Evolutionary conservation across 2,797 vertebrate species (phyloP), one percentile per base, ranked within the genome.

Genomic region (Eptatretus atami): DNA sequence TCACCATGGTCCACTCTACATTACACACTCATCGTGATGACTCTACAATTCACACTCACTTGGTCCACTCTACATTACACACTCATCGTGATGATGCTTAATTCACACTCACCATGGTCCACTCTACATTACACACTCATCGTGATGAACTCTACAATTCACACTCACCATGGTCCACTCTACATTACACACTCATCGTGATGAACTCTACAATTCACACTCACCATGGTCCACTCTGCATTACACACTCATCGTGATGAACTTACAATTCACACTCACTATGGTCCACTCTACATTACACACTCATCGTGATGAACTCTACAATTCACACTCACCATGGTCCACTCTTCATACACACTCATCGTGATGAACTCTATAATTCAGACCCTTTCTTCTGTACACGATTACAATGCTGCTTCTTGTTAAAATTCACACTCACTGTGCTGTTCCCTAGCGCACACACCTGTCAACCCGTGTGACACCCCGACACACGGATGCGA

Each of bases 401-500:
- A 44, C 31, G 3, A 5, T 44, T 44, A 3, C 3, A 14, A 60
- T 24, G 14, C 14, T 44, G 31, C 55, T 10, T 24, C 2, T n/a
- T n/a, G n/a, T 24, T 60, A 15, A 9, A 60, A 9, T n/a, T 12
- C 24, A 24, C 55, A 60, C 55, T n/a, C 55, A 60, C 55, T 24
- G 24, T 24, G 11, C 55, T 12, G 10, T 24, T n/a, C 11, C 10
- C 55, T 9, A 24, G 31, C 31, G 3, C 73, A 78, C 52, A 78
- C 71, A 5, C 72, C 71, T 0, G 54, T 79, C 52, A 75, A 96
- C 68, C 78, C 82, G 63, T 96, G 90, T 64, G 72, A 74, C 63
- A 73, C 69, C 1, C 81, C 79, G 53, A 81, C 80, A 2, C 84
- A 94, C n/a, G 69, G 72, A 64, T 96, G 90, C 64, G 86, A 86